A percentile compares a stretch with the other conserved stretches of the same genome.
Evolutionary conservation across 2,797 vertebrate genomes (phyloP).

Genomic region (Macrochelys suwanniensis): DNA sequence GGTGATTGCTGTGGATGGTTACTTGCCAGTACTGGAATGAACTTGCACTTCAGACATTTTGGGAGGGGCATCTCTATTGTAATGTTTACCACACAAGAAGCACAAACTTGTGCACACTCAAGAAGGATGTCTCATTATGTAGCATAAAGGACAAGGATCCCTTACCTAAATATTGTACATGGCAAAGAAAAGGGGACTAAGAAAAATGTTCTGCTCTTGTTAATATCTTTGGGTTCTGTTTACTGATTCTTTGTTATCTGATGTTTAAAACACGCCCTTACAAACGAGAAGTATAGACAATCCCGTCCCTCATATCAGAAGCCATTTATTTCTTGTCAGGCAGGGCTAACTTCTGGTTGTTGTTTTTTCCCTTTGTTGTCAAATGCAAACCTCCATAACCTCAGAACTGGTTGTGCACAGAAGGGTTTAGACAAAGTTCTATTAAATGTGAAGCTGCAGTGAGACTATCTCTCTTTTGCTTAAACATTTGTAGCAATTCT

Average conservation of each 20-base stretch:
- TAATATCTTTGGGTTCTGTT: slow-evolving; percentile 51
- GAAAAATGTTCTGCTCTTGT: slow-evolving; percentile 48
- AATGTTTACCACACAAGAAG: slow-evolving; percentile 75
- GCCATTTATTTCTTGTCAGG: slow-evolving; percentile 54
- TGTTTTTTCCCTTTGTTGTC: slow-evolving; percentile 49
- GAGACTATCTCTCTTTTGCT: slow-evolving; percentile 33
- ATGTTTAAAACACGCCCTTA: slow-evolving; percentile 57
- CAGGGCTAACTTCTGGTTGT: slow-evolving; percentile 45
- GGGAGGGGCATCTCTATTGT: slow-evolving; percentile 56
- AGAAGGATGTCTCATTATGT: slow-evolving; percentile 62
- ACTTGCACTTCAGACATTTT: slow-evolving; percentile 66
- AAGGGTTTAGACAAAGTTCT: slow-evolving; percentile 34
- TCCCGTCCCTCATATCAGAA: slow-evolving; percentile 70
- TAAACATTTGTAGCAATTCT: not conserved
- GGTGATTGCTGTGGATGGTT: slow-evolving; percentile 48
- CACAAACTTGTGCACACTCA: slow-evolving; percentile 73
- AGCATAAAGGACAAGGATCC: slow-evolving; percentile 68
- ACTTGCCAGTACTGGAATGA: slow-evolving; percentile 64
- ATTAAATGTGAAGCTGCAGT: slow-evolving; percentile 76
- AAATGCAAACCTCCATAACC: slow-evolving; percentile 46
- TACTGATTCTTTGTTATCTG: slow-evolving; percentile 64
- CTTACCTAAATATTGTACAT: slow-evolving; percentile 50
- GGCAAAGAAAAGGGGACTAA: slow-evolving; percentile 49
- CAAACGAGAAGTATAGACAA: slow-evolving; percentile 67
- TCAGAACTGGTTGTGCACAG: slow-evolving; percentile 33